Percentiles rank a stretch among this genome's conserved stretches.
These are phyloP conservation scores for Mobula hypostoma DNA, from an alignment of 2,113 vertebrate genomes.

Conservation along the genomic window DNA sequence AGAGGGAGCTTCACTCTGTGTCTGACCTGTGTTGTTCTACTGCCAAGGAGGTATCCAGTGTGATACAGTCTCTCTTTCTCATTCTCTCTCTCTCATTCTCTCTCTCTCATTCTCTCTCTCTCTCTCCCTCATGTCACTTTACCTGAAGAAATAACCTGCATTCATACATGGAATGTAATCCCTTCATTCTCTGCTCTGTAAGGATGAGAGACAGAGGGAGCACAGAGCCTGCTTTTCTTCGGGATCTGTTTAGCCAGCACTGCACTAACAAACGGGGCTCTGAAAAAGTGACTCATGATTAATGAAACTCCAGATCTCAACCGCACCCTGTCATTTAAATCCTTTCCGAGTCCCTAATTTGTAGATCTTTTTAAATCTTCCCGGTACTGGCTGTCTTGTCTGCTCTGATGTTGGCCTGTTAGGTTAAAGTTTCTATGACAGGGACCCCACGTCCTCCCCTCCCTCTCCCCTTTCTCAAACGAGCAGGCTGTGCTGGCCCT, in stretches of 20 bases:
- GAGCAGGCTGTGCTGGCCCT: not conserved
- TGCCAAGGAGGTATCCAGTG: too few relatives aligned
- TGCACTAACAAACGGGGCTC: not conserved
- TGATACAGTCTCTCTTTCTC: too few relatives aligned
- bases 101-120: too few relatives aligned
- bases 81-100: too few relatives aligned
- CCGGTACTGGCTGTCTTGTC: not conserved
- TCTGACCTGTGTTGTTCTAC: too few relatives aligned
- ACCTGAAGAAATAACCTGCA: not conserved
- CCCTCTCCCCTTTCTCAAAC: too few relatives aligned
- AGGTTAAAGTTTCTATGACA: not conserved
- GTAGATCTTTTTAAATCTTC: not conserved
- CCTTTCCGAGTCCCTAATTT: not conserved
- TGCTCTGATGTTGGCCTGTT: not conserved
- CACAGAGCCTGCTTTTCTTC: not conserved
- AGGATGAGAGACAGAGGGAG: not conserved
- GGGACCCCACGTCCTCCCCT: not conserved
- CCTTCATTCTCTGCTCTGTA: not conserved
- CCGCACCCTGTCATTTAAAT: not conserved
- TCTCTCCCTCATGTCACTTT: too few relatives aligned
- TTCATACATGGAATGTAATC: not conserved
- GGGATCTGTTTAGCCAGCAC: not conserved
- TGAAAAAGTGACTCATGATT: not conserved
- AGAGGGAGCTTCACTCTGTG: too few relatives aligned
- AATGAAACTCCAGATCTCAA: not conserved